A percentile compares a stretch with the other conserved stretches of the same genome.
Conservation (phyloP, 2,888 invertebrate species). For the Orthonychiurus folsomi region DNA sequence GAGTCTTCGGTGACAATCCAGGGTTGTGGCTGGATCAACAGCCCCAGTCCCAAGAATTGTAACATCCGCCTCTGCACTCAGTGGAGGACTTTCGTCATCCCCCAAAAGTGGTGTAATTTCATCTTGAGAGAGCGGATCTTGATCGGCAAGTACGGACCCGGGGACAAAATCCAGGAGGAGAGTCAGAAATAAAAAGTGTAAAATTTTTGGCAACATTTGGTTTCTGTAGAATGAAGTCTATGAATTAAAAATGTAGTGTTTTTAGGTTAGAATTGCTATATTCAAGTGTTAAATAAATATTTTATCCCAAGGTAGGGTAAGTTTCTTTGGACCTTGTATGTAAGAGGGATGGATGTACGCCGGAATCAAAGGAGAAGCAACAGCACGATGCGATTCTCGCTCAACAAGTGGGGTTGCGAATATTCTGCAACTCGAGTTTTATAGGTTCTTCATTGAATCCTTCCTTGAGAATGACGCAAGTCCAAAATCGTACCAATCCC, state of each 20-base stretch:
- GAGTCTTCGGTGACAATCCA: slow-evolving; percentile 59
- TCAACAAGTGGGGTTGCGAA: slow-evolving; percentile 1
- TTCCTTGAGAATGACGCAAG: slow-evolving; percentile 12
- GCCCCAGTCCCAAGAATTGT: slow-evolving; percentile 33
- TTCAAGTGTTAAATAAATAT: no score
- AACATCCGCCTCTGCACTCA: slow-evolving; percentile 37
- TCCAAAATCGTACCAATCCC: slow-evolving; percentile 1
- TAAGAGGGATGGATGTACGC: neutral
- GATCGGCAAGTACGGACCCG: neutral
- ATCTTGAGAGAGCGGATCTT: slow-evolving; percentile 25
- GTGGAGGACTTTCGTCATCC: slow-evolving; percentile 37
- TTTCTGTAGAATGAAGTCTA: neutral
- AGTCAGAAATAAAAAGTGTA: neutral
- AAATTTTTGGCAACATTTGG: neutral
- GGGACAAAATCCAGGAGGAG: neutral
- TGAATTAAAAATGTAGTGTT: no score
- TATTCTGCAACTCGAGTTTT: neutral
- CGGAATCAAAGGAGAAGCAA: neutral
- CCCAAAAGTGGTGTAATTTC: slow-evolving; percentile 26
- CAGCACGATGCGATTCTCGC: neutral
- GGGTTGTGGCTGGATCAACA: slow-evolving; percentile 47
- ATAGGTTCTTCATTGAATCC: neutral
- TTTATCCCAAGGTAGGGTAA: neutral
- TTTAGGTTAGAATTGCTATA: no score
- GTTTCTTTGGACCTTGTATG: neutral